phyloP scores from a whole-genome alignment of 2,888 invertebrate genomes.

The Cantharis lateralis region DNA sequence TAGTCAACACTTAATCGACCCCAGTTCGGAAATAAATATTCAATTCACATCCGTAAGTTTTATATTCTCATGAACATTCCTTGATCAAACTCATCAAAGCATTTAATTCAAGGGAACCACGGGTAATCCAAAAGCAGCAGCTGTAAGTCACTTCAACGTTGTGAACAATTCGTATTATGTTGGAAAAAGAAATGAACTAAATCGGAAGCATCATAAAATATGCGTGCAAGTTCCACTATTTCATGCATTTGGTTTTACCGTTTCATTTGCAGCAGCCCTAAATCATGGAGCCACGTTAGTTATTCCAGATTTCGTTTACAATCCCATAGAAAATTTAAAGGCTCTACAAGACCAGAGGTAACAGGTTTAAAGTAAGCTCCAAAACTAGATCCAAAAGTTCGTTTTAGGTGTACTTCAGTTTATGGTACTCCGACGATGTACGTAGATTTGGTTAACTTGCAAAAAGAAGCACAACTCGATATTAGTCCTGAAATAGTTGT shows the following conservation, averaged over 20 bases:
- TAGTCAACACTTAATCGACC: slow-evolving; percentile 61
- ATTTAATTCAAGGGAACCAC: slow-evolving; percentile 56
- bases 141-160: slow-evolving; percentile 71
- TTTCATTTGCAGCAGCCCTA: slow-evolving; percentile 63
- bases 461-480: slow-evolving; percentile 56
- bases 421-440: slow-evolving; percentile 89
- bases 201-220: slow-evolving; percentile 58
- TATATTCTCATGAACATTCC: no score
- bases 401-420: slow-evolving; percentile 67
- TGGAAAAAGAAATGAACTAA: slow-evolving; percentile 59
- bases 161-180: slow-evolving; percentile 76
- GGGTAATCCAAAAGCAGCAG: slow-evolving; percentile 74
- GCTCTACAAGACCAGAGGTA: slow-evolving; percentile 37
- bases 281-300: slow-evolving; percentile 67
- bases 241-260: slow-evolving; percentile 78
- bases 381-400: background rate
- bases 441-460: slow-evolving; percentile 69
- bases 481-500: slow-evolving; percentile 63
- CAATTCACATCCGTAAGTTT: slow-evolving; percentile 75
- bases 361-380: background rate
- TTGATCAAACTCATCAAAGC: no score
- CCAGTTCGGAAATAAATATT: slow-evolving; percentile 74
- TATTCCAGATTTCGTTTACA: slow-evolving; percentile 64
- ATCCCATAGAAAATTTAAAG: slow-evolving; percentile 65
- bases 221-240: slow-evolving; percentile 78